Evolutionary conservation across 2,113 vertebrate genomes (phyloP), one percentile per base, ranked within the genome.

Genomic region (Andinoacara biseriatus): DNA sequence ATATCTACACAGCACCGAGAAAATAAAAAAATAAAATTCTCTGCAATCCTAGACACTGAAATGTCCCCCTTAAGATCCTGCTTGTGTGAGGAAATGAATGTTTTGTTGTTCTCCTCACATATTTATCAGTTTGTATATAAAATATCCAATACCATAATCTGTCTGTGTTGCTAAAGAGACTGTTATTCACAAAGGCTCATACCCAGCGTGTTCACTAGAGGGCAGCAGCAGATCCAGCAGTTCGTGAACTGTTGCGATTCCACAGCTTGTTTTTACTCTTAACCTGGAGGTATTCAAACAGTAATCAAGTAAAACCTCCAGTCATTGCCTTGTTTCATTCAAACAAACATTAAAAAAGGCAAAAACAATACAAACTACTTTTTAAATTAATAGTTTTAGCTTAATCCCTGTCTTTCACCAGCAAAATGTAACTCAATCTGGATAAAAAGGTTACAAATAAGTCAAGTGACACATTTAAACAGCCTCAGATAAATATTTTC

Each of bases 121-220:
- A 91, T 91, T 90, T 86, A 90, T 88, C 82, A 84, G 76, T 89
- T 87, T 90, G 74, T 91, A 90, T 79, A 86, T 93, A 85, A 81
- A 88, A 86, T 78, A 62, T 85, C 22, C 81, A 26, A 86, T 75
- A 78, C 46, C 3, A 38, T 77, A 54, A 35, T 11, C 13, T 82
- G 74, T 80, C 58, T 90, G 65, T 80, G 86, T 72, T 38, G 40
- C 59, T 84, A 43, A 67, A 63, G 54, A 26, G 80, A 13, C 79
- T 29, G 26, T 54, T 15, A 2, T 79, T 86, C 67, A 67, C 52
- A 78, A 82, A 84, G 59, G 18, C 46, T 75, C 20, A 56, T 33
- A 35, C 49, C 14, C 10, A 62, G 33, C 40, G 38, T n/a, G n/a
- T 52, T 76, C 79, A 81, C 54, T 58, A 72, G 79, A 54, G 75